Evolutionary conservation across 2,888 invertebrate species (phyloP).

Genomic region (Rhyacophila evoluta): DNA sequence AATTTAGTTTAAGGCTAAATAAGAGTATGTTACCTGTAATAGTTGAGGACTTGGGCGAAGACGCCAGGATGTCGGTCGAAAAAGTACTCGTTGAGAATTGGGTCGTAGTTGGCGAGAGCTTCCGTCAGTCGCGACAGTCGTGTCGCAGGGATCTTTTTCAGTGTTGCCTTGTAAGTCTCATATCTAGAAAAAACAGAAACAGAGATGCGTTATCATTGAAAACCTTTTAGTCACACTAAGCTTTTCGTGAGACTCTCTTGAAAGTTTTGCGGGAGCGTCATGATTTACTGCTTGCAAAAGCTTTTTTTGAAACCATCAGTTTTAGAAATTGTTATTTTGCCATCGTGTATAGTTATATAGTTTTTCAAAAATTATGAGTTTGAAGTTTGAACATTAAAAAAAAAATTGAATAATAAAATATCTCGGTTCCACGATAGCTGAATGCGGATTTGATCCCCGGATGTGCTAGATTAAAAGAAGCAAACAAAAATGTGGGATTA

Average conservation of each 20-base stretch:
- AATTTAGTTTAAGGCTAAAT: no score
- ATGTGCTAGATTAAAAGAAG: no score
- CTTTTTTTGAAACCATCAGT: no score
- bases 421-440: no score
- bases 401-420: no score
- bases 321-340: no score
- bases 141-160: constrained; percentile 92
- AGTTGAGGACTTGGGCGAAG: constrained; percentile 89
- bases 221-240: constrained; percentile 3
- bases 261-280: neutral
- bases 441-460: no score
- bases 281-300: neutral
- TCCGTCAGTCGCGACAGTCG: constrained; percentile 85
- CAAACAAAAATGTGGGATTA: no score
- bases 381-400: no score
- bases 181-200: constrained; percentile 62
- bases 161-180: constrained; percentile 83
- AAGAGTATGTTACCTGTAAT: constrained; percentile 77
- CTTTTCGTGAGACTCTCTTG: neutral
- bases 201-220: neutral
- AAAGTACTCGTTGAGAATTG: constrained; percentile 89
- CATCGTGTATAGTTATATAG: no score
- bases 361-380: no score
- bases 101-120: constrained; percentile 90
- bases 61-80: constrained; percentile 91